Base-by-base conservation (phyloP, 30 jellyfish, hydroid and myxozoan species). In the Aurelia aurita complex sp. Pacific region DNA sequence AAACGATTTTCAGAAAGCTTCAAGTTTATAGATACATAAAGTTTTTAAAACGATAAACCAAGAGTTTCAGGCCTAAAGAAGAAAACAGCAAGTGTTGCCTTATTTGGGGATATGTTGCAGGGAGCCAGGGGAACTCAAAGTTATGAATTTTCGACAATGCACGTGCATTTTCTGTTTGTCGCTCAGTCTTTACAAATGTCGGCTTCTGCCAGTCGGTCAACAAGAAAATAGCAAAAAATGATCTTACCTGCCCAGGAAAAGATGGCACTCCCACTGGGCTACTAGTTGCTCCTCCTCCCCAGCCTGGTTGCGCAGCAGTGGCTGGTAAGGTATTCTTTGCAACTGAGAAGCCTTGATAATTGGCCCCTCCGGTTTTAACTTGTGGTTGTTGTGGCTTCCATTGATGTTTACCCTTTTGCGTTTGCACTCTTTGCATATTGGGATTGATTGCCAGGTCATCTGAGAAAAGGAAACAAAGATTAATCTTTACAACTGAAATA, bases 321-420 rank as follows among this genome's bases (percentile, higher is more conserved):
- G 94, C 89, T 2, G 97, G 98, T 10, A 93, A 53, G 66, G 98
- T 72, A 29, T 97, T 81, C 71, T 79, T 81, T 16, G 98, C 96
- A 52, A 84, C 76, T 9, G 84, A 63, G 29, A 82, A 12, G 36
- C 88, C 87, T 68, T 90, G 97, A 55, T 43, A 93, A 78, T 93
- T 82, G 62, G 93, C 92, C 4, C 98, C 98, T 14, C 98, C 98
- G 32, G 98, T 93, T 88, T 50, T 88, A 42, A 85, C 88, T 62
- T 91, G 76, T 19, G 82, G 91, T 72, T 82, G 97, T 36, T 84
- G 96, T 17, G 96, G 96, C 50, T 81, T 88, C 98, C 98, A 93
- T 54, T 93, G 98, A 73, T 93, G 98, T 17, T 93, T 76, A 43
- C 90, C 94, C 54, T 90, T 84, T 46, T 76, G 91, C 1, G 98